These are phyloP conservation scores for Anabas testudineus DNA, from an alignment of 2,797 vertebrate species.

Conservation along the genomic window DNA sequence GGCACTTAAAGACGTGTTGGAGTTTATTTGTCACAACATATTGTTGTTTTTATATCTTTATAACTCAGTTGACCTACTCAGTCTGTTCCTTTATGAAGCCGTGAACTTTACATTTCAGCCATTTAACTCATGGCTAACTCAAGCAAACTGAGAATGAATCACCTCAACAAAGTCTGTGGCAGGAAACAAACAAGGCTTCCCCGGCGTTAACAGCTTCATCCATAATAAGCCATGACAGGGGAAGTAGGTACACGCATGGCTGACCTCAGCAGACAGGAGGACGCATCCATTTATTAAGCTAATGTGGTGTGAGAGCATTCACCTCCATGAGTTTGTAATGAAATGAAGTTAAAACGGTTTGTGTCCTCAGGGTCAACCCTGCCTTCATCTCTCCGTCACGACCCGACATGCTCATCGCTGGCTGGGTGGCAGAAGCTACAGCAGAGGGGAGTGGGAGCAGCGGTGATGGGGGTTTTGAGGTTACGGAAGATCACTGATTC, in stretches of 20 bases:
- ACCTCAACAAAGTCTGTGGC: not conserved
- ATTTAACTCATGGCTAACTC: not conserved
- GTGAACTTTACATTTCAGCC: not conserved
- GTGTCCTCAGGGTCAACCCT: conserved; percentile 26
- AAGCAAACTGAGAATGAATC: conserved; percentile 5
- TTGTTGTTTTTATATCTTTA: not conserved
- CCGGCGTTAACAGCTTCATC: conserved; percentile 4
- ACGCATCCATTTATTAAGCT: conserved; percentile 31
- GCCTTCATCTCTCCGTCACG: conserved; percentile 1
- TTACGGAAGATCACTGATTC: conserved; percentile 6
- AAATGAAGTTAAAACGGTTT: conserved; percentile 20
- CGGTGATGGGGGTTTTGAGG: not conserved
- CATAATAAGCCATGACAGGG: conserved; percentile 21
- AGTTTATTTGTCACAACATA: not conserved
- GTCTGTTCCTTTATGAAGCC: not conserved
- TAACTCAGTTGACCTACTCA: not conserved
- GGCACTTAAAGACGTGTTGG: not conserved
- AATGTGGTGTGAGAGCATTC: conserved; percentile 41
- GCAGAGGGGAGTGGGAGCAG: not conserved
- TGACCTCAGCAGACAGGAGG: conserved; percentile 24
- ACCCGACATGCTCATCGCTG: not conserved
- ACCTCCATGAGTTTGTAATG: conserved; percentile 22
- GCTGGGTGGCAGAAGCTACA: conserved; percentile 5
- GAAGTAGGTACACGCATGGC: conserved; percentile 4
- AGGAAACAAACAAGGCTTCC: conserved; percentile 28